Conservation (phyloP, 30 jellyfish, hydroid and myxozoan species). For the Nemopilema nomurai region DNA sequence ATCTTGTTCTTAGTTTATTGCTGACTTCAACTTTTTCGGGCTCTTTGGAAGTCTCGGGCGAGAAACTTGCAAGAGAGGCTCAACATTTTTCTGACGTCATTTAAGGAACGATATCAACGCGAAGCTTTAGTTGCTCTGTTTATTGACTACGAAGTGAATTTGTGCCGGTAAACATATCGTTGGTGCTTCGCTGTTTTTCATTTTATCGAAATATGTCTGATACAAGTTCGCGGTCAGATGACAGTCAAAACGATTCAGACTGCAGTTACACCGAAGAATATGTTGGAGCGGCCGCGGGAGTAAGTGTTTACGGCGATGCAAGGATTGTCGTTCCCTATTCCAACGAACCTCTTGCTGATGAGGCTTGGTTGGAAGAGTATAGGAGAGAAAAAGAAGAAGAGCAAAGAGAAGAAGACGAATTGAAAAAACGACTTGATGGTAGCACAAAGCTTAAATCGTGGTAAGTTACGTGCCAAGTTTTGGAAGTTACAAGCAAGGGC, state of each 20-base stretch:
- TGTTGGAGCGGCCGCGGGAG: background rate
- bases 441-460: conserved; percentile 9
- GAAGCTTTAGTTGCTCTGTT: background rate
- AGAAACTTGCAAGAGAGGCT: background rate
- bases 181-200: background rate
- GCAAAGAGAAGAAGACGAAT: conserved; percentile 3
- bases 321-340: conserved; percentile 1
- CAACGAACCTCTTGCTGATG: background rate
- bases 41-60: no score
- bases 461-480: background rate
- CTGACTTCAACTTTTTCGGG: no score
- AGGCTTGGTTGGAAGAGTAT: background rate
- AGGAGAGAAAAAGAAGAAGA: background rate
- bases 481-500: background rate
- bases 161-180: background rate
- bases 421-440: background rate
- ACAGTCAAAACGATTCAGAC: background rate
- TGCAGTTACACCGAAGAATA: conserved; percentile 6
- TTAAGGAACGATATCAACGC: background rate
- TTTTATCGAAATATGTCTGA: background rate
- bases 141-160: background rate
- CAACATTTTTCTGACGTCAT: background rate
- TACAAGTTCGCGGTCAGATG: background rate
- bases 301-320: background rate
- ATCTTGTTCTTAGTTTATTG: background rate